Evolutionary conservation across 2,888 invertebrate species (phyloP), one percentile per base, ranked within the genome.

Genomic region (Hydrotaea diabolus): DNA sequence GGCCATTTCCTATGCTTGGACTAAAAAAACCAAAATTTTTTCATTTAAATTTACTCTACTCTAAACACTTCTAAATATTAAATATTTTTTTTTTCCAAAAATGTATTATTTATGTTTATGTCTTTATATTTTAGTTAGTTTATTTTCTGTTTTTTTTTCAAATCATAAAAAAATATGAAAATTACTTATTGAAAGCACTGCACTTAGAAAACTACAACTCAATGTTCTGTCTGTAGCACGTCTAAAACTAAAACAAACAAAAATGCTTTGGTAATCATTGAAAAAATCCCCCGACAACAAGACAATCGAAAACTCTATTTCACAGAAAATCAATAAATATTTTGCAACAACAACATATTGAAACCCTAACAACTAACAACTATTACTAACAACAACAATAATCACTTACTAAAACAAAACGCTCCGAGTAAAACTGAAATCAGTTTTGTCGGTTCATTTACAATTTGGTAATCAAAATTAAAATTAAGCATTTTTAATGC

Each of bases 121-220:
- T 62, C 39, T 75, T 75, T 74, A 13, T 39, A 31, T 31, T 31
- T 31, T 31, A 4, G 3, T 31, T 73, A 19, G 11, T 59, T 75
- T n/a, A 43, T 75, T 43, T 26, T 75, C 49, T 69, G 64, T 49
- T 74, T 80, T 7, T 36, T 74, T 77, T 57, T 57, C 62, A 69
- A 31, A 31, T 31, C 31, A 31, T 4, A 31, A 31, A 31, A 31
- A 31, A 31, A 31, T 7, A 31, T 73, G 13, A 62, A 69, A 57
- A 13, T 66, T 23, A 11, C n/a, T n/a, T 69, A 59, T 49, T 53
- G 23, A 21, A 31, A 76, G 79, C 85, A 82, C 82, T 82, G 85
- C 85, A 85, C 85, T 77, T 81, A 76, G 78, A 79, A 72, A 36
- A 76, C 13, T 55, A 57, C 23, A 71, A 66, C 4, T 39, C 57